Evolutionary conservation across 2,888 invertebrate species (phyloP), one percentile per base, ranked within the genome.

Genomic region (Metalampra italica): DNA sequence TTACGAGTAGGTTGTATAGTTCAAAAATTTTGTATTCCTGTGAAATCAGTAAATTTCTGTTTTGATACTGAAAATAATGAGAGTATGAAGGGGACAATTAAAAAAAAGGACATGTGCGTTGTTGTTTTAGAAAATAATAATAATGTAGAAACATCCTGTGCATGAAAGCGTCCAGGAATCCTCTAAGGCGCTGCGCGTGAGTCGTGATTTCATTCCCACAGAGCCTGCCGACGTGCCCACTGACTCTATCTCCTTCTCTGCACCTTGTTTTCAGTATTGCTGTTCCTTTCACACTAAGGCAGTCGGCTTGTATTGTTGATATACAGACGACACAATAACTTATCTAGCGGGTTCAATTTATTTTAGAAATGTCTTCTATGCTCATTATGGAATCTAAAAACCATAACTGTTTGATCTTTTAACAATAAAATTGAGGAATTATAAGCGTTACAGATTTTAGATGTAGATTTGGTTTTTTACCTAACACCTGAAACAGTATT

Each of bases 181-280:
- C 75, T 81, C 82, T 77, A 82, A 73, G 74, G 78, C 68, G 71
- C 67, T 79, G 80, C 71, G 76, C 81, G 78, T 78, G 82, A 80
- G 80, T 82, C 82, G 86, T 85, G 88, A 88, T 89, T 88, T 84
- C 79, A 87, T 89, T 90, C 86, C 82, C 85, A 86, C 82, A 82
- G 79, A 76, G 76, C 70, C 60, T 68, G 66, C 67, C 66, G 66
- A 52, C 70, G 60, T 68, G 66, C 67, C 66, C 66, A 52, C 11
- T 13, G 11, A 46, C 32, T 43, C 47, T 58, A 47, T 59, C 54
- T 47, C 47, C 41, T 42, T 53, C 49, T 7, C 15, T 30, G 3
- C 12, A 29, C 15, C 32, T 9, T 11, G 15, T 30, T 13, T 22
- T 7, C 11, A 32, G 43, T 46, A 48, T 34, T 11, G 12, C 29